A percentile compares a stretch with the other conserved stretches of the same genome.
These are phyloP conservation scores for Amphiprion ocellaris DNA, from an alignment of 2,113 vertebrate species.

Conservation along the genomic window DNA sequence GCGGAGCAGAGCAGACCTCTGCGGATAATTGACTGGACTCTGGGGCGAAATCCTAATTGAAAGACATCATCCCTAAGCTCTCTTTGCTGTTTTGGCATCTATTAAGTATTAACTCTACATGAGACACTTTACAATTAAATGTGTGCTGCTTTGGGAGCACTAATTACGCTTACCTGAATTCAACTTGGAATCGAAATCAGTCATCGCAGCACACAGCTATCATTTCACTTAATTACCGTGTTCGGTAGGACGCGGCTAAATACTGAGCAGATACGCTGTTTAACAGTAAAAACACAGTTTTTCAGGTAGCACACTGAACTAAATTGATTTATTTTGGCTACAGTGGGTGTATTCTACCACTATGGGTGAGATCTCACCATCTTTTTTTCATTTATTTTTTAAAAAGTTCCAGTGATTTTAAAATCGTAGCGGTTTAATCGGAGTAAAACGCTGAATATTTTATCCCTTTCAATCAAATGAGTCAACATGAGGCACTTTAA, in stretches of 20 bases:
- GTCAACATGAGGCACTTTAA: too few species aligned
- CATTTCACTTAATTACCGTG: constrained; percentile 51
- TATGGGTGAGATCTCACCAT: too few species aligned
- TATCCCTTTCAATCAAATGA: too few species aligned
- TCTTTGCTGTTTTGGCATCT: constrained; percentile 61
- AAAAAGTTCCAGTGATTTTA: too few species aligned
- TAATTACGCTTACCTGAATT: constrained; percentile 62
- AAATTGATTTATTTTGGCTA: background rate
- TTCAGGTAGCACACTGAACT: background rate
- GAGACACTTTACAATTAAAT: constrained; percentile 50
- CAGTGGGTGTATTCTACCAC: background rate
- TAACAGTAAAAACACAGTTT: background rate
- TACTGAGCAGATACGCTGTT: background rate
- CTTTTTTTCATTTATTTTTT: too few species aligned
- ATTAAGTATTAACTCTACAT: constrained; percentile 27
- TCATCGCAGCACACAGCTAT: constrained; percentile 19
- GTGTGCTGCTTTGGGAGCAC: constrained; percentile 41
- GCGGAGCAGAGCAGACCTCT: constrained; percentile 35
- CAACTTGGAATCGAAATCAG: constrained; percentile 21
- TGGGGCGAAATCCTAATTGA: constrained; percentile 63
- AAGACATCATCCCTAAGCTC: constrained; percentile 64
- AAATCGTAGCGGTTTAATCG: too few species aligned
- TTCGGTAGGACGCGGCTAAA: constrained; percentile 16
- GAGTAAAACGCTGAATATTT: too few species aligned
- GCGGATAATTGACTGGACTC: constrained; percentile 62